Base-by-base conservation (phyloP, 2,113 vertebrate species). In the Cyprinodon brontotheroides region DNA sequence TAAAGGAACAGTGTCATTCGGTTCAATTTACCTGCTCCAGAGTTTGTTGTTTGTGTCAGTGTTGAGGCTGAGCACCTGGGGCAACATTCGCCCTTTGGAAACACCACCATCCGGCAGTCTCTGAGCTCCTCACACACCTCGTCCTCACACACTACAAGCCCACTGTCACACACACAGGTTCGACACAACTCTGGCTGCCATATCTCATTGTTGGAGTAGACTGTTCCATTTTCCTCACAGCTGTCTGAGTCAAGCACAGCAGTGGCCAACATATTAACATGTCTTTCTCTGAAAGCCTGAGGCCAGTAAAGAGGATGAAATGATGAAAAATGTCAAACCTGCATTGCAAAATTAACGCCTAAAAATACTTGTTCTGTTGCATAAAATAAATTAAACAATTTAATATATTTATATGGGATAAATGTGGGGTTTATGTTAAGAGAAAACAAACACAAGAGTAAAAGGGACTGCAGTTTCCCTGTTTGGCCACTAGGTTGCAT, bases 101-200 rank as follows among this genome's bases (percentile, higher is more conserved):
- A 77, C 74, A 68, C 60, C 3, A 65, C 72, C 41, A 45, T 4
- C 59, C 37, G 74, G 61, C 87, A 89, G 79, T 38, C 71, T 57
- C 61, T 71, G 0, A 86, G 79, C 53, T 83, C 80, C 70, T 89
- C 82, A 68, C 82, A 89, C 78, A 79, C 67, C 72, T 83, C 75
- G 36, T 86, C 84, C 74, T 86, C 87, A 74, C 87, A 89, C 72
- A 83, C 61, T 61, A 79, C 70, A 15, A 39, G 41, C 13, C 85
- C 70, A 1, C 0, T 4, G 64, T 81, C 70, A 14, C 87, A 89
- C 80, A 86, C 65, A 48, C 88, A 87, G 48, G 50, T 4, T n/a
- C 61, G 69, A 69, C 88, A 87, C 13, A 45, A 47, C 71, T 77
- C 76, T 10, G 86, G 84, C 43, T 57, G 83, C 86, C 80, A 86